Conservation (phyloP, 1,140 invertebrate genomes). For the Daktulosphaira vitifoliae region DNA sequence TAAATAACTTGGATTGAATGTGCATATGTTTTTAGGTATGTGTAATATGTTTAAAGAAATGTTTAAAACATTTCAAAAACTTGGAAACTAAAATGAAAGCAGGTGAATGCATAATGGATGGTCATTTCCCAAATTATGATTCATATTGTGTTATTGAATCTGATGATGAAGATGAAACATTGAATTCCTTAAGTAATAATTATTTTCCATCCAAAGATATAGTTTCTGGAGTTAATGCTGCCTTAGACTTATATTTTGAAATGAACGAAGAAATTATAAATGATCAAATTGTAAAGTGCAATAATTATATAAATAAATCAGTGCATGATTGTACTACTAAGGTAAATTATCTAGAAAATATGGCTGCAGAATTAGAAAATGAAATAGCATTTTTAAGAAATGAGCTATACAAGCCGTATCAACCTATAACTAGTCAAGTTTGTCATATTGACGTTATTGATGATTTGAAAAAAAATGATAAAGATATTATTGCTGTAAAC, state of each 20-base stretch:
- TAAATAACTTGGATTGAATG: neutral
- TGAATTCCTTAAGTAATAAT: neutral
- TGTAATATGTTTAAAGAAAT: neutral
- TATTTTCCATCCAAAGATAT: neutral
- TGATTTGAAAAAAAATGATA: neutral
- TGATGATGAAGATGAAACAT: neutral
- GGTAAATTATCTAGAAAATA: neutral
- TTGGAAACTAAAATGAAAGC: neutral
- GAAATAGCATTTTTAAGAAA: neutral
- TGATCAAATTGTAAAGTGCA: neutral
- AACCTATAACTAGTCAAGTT: neutral
- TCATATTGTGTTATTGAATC: neutral
- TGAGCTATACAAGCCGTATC: neutral
- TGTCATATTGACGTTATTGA: neutral
- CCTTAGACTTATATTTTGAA: neutral
- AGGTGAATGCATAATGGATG: neutral
- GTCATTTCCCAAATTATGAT: neutral
- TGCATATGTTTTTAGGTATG: slow-evolving; percentile 18
- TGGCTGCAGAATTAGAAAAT: neutral
- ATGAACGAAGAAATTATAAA: neutral
- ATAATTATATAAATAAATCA: neutral
- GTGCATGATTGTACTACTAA: neutral
- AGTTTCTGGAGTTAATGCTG: neutral
- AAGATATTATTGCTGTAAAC: neutral
- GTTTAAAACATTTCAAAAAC: neutral